Evolutionary conservation across 1,140 invertebrate species (phyloP).

Genomic region (Drosophila tropicalis): DNA sequence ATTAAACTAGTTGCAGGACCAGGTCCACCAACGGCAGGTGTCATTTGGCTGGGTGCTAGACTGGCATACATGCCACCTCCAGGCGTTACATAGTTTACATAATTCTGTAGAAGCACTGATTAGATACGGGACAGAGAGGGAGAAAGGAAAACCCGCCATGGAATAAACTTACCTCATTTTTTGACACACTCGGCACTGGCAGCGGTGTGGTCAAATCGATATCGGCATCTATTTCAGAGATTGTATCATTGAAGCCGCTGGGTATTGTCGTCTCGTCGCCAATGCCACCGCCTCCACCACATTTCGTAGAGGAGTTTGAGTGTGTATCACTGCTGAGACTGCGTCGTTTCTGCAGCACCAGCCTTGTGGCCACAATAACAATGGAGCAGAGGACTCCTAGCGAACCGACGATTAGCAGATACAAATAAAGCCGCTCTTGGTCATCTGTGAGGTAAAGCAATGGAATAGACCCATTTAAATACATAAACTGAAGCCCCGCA

Average conservation of each 20-base stretch:
- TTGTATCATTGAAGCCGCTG: conserved; percentile 88
- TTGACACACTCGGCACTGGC: conserved; percentile 83
- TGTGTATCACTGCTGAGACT: conserved; percentile 84
- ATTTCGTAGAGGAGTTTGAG: conserved; percentile 51
- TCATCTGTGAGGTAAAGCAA: conserved; percentile 86
- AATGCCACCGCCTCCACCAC: conserved; percentile 22
- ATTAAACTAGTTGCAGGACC: conserved; percentile 41
- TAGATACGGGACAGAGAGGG: neutral
- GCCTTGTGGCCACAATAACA: conserved; percentile 86
- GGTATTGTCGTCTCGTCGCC: conserved; percentile 86
- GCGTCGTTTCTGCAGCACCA: conserved; percentile 86
- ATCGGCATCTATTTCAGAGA: conserved; percentile 89
- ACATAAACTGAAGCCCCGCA: neutral
- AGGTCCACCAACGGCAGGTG: conserved; percentile 28
- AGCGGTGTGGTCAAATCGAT: conserved; percentile 87
- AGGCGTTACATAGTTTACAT: conserved; percentile 66
- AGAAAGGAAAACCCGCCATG: no score
- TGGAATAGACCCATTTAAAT: neutral
- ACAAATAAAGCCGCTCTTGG: conserved; percentile 90
- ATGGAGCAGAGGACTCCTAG: conserved; percentile 88
- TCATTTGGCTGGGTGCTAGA: conserved; percentile 54
- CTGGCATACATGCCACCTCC: conserved; percentile 66
- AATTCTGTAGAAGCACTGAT: conserved; percentile 60
- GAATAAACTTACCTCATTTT: conserved; percentile 72
- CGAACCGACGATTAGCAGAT: conserved; percentile 88